Evolutionary conservation across 2,113 vertebrate species (phyloP).

Genomic region (Dasyprocta punctata): DNA sequence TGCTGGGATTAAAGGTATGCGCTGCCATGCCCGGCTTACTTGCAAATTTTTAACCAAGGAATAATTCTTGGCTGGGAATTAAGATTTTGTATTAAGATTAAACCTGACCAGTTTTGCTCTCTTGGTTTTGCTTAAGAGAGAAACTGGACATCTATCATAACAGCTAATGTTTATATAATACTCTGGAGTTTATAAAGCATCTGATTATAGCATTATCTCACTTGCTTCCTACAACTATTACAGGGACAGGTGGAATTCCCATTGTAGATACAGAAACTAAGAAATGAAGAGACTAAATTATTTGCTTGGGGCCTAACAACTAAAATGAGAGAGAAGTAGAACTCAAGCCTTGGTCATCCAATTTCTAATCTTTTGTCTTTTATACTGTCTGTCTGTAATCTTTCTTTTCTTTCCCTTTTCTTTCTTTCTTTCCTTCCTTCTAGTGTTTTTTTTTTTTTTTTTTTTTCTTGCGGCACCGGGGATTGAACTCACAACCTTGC

Average conservation of each 20-base stretch:
- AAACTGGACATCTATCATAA: constrained; percentile 55
- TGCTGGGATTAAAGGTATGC: not conserved
- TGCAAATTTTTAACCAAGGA: constrained; percentile 33
- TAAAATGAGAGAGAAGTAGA: constrained; percentile 29
- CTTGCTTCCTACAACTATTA: not conserved
- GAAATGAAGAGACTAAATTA: constrained; percentile 25
- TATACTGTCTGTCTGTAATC: not conserved
- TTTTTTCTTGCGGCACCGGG: too few species aligned
- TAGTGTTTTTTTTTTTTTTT: too few species aligned
- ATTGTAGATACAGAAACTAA: constrained; percentile 9
- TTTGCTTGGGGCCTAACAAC: not conserved
- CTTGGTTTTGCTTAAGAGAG: constrained; percentile 49
- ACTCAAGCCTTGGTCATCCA: not conserved
- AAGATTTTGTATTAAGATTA: constrained; percentile 39
- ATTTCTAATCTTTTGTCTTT: not conserved
- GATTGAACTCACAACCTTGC: too few species aligned
- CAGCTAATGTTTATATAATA: not conserved
- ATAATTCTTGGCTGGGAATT: constrained; percentile 16
- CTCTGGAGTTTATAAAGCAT: constrained; percentile 8
- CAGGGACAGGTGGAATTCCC: not conserved
- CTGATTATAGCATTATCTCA: not conserved
- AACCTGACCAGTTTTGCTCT: constrained; percentile 49
- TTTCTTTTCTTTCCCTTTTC: too few species aligned
- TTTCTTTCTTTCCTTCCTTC: too few species aligned
- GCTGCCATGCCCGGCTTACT: not conserved